These are phyloP conservation scores for Galaxea fascicularis DNA, from an alignment of 92 coral and sea anemone genomes.

Conservation along the genomic window DNA sequence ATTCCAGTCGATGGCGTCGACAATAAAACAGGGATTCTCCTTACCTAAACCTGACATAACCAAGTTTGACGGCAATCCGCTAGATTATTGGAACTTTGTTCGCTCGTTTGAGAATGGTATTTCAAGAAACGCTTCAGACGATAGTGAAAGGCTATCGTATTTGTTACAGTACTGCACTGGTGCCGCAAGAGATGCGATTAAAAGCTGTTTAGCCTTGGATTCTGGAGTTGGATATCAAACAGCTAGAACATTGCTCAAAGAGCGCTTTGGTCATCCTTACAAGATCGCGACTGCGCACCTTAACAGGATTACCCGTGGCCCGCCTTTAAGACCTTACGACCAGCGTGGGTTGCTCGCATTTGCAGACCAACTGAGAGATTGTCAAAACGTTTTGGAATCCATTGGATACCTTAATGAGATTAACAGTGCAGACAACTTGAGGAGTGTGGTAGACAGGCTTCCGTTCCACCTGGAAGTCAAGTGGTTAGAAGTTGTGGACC, in stretches of 20 bases:
- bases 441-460: slow-evolving; percentile 50
- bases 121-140: neutral
- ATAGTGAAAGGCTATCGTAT: slow-evolving; percentile 26
- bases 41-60: slow-evolving; percentile 1
- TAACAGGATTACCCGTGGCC: slow-evolving; percentile 46
- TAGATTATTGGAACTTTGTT: slow-evolving; percentile 47
- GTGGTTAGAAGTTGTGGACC: slow-evolving; percentile 48
- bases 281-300: slow-evolving; percentile 49
- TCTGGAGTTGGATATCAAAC: slow-evolving; percentile 50
- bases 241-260: slow-evolving; percentile 52
- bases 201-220: slow-evolving; percentile 55
- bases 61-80: slow-evolving; percentile 38
- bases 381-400: slow-evolving; percentile 50
- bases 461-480: slow-evolving; percentile 47
- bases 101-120: slow-evolving; percentile 52
- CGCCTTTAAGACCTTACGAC: slow-evolving; percentile 43
- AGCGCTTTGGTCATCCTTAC: slow-evolving; percentile 58
- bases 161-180: slow-evolving; percentile 67
- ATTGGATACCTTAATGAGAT: slow-evolving; percentile 65
- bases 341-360: slow-evolving; percentile 11
- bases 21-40: slow-evolving; percentile 18
- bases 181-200: slow-evolving; percentile 47
- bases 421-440: slow-evolving; percentile 55
- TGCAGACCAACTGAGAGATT: slow-evolving; percentile 55
- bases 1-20: slow-evolving; percentile 21